phyloP scores from a whole-genome alignment of 2,113 vertebrate species.

The Halcyon senegalensis region DNA sequence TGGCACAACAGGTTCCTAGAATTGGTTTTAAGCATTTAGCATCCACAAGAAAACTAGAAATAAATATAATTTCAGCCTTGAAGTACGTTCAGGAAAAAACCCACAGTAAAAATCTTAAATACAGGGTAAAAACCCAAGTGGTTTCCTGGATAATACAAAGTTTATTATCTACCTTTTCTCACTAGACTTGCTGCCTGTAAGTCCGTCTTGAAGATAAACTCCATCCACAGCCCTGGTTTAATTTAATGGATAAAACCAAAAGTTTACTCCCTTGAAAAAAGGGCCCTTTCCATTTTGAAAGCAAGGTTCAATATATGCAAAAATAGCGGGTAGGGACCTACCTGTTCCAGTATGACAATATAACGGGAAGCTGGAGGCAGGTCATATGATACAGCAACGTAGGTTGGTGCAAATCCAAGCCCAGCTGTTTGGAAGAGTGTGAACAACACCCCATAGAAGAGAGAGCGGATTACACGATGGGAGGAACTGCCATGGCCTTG shows the following conservation, averaged over 20 bases:
- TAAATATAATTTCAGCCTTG: not conserved
- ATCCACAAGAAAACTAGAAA: not conserved
- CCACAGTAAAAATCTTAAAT: not conserved
- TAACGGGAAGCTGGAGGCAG: constrained; percentile 90
- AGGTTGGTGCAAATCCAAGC: constrained; percentile 86
- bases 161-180: not conserved
- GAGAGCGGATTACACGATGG: constrained; percentile 65
- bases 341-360: constrained; percentile 93
- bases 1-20: not conserved
- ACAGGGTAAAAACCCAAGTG: not conserved
- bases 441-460: constrained; percentile 78
- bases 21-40: not conserved
- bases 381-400: constrained; percentile 80
- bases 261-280: not conserved
- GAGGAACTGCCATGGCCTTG: constrained; percentile 75
- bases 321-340: constrained; percentile 1
- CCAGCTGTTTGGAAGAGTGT: constrained; percentile 83
- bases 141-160: not conserved
- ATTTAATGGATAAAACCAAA: not conserved
- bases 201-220: not conserved
- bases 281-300: not conserved
- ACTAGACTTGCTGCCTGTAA: not conserved
- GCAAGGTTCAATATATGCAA: not conserved
- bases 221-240: not conserved
- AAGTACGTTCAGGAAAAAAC: not conserved